A percentile compares a stretch with the other conserved stretches of the same genome.
These are phyloP conservation scores for Drosophila hamatofila DNA, from an alignment of 2,888 invertebrate genomes.

Conservation along the genomic window DNA sequence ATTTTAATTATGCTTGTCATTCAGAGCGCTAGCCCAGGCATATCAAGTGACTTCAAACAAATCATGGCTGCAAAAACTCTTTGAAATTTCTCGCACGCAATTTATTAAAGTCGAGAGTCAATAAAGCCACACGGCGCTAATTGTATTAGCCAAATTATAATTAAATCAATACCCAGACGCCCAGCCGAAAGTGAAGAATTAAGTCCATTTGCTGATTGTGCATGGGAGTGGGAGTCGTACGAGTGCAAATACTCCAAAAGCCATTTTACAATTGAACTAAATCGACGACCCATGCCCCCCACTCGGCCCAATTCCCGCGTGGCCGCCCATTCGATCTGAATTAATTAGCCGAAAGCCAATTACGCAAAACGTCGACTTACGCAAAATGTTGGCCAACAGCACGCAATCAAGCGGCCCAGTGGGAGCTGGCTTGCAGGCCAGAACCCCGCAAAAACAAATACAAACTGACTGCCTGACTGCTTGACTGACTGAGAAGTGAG, in stretches of 20 bases:
- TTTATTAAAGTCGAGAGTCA: conserved; percentile 38
- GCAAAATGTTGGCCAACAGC: conserved; percentile 55
- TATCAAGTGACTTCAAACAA: conserved; percentile 46
- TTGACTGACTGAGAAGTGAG: conserved; percentile 9
- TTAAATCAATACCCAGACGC: conserved; percentile 61
- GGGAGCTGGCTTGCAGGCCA: conserved; percentile 35
- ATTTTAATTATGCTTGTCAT: conserved; percentile 67
- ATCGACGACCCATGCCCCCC: conserved; percentile 14
- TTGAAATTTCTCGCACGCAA: conserved; percentile 62
- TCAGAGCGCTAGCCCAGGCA: conserved; percentile 42
- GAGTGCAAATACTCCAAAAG: conserved; percentile 30
- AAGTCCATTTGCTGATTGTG: conserved; percentile 65
- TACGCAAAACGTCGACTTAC: conserved; percentile 68
- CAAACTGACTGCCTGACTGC: neutral
- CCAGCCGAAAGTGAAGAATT: conserved; percentile 29
- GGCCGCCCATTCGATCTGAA: conserved; percentile 53
- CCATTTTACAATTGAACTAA: conserved; percentile 41
- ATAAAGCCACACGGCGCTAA: conserved; percentile 58
- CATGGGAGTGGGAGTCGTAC: conserved; percentile 13
- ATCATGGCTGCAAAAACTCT: conserved; percentile 33
- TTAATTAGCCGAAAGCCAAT: conserved; percentile 78
- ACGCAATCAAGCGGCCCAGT: conserved; percentile 52
- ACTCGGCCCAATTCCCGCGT: conserved; percentile 13
- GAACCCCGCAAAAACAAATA: conserved; percentile 45
- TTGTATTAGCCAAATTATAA: conserved; percentile 67